A percentile compares a stretch with the other conserved stretches of the same genome.
These are phyloP conservation scores for Tiliacea citrago DNA, from an alignment of 2,888 invertebrate genomes.

Conservation along the genomic window DNA sequence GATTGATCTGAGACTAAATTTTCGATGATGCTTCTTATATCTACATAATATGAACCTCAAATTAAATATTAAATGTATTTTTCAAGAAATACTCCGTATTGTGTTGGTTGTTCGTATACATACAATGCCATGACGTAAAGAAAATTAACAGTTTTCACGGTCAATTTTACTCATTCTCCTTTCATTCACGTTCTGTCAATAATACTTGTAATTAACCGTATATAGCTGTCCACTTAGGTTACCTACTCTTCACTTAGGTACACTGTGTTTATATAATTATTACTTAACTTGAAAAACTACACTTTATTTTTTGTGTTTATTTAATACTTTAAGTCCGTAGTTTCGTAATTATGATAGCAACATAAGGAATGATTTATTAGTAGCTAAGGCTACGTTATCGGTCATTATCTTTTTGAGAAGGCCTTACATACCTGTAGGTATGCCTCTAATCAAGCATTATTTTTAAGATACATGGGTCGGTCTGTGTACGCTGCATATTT, in stretches of 20 bases:
- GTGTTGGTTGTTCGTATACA: not conserved
- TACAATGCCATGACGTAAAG: constrained; percentile 10
- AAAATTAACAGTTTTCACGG: constrained; percentile 28
- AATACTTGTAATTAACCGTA: constrained; percentile 11
- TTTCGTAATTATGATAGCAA: not conserved
- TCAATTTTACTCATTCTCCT: constrained; percentile 17
- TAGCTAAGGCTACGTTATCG: not conserved
- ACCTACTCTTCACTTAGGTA: too few relatives aligned
- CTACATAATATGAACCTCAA: not conserved
- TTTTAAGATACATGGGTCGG: not conserved
- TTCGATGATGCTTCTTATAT: not conserved
- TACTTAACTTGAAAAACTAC: not conserved
- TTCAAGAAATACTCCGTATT: not conserved
- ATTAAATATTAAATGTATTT: not conserved
- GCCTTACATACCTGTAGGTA: not conserved
- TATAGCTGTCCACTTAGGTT: not conserved
- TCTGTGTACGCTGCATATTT: not conserved
- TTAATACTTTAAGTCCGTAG: not conserved
- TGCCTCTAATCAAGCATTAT: too few relatives aligned
- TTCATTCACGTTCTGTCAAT: constrained; percentile 27
- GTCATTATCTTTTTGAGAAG: not conserved
- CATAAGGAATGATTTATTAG: not conserved
- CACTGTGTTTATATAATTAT: constrained; percentile 14
- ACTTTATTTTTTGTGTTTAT: not conserved
- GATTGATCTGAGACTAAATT: not conserved